Evolutionary conservation across 2,113 vertebrate genomes (phyloP), one percentile per base, ranked within the genome.

Genomic region (Ploceus nigricollis): DNA sequence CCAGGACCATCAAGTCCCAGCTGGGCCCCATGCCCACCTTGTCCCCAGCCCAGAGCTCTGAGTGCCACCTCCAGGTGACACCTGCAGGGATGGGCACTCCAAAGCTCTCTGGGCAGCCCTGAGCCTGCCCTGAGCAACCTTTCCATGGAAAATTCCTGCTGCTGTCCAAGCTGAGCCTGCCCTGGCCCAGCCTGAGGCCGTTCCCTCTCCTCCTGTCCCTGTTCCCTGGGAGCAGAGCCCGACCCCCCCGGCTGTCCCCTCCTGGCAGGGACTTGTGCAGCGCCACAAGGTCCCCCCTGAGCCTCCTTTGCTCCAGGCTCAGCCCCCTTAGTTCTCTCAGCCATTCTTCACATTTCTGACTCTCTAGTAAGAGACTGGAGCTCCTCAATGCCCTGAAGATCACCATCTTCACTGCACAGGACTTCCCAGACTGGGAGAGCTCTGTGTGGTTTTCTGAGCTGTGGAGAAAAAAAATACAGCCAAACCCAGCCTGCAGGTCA

Each of bases 1-100:
- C 31, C 22, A 33, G 40, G 22, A 22, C 7, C 50, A 50, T 19
- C 0, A 0, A 57, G 22, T 19, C 9, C 40, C 0, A 9, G 0
- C 24, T 31, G 13, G 40, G 20, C 6, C n/a, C 0, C 0, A 2
- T 25, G 0, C 20, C 21, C 42, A 50, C 15, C 17, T 37, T 57
- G 27, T 72, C 76, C 9, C 31, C 75, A 71, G 48, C 16, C 20
- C 85, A 80, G 57, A 64, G 85, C 85, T 1, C 63, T 72, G 3
- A 42, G 66, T 72, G 76, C 50, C 66, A 64, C 8, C 0, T 13
- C 20, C 57, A 71, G 54, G 0, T 15, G 28, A 11, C 47, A 40
- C 25, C 65, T 71, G 1, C 75, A 71, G 25, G 57, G 25, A 14
- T 64, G 57, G 66, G 40, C 2, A 71, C 66, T 71, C 2, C 75